These are phyloP conservation scores for Pollenia griseotomentosa DNA, from an alignment of 2,888 invertebrate genomes.

Conservation along the genomic window DNA sequence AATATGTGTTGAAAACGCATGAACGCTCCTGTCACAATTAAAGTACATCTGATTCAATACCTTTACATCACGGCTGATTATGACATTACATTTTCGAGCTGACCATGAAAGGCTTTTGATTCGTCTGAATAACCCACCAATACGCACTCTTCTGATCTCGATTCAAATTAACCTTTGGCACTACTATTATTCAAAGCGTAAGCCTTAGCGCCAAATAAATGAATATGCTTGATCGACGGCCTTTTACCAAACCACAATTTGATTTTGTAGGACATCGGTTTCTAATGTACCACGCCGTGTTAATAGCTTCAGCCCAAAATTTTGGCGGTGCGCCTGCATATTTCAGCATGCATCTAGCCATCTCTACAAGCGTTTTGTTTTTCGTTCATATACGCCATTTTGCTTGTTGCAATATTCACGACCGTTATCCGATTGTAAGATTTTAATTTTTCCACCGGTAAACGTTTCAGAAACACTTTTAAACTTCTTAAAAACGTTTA, in stretches of 20 bases:
- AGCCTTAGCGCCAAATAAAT: slow-evolving; percentile 37
- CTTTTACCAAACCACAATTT: slow-evolving; percentile 32
- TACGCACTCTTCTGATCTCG: slow-evolving; percentile 40
- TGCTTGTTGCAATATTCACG: too few relatives aligned
- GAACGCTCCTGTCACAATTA: too few relatives aligned
- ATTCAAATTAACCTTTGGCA: slow-evolving; percentile 49
- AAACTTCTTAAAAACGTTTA: slow-evolving; percentile 57
- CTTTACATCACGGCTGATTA: slow-evolving; percentile 51
- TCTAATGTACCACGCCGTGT: too few relatives aligned
- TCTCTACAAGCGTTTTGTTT: too few relatives aligned
- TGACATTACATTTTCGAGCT: slow-evolving; percentile 6
- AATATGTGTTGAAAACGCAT: too few relatives aligned
- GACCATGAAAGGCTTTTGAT: slow-evolving; percentile 47
- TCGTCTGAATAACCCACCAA: slow-evolving; percentile 45
- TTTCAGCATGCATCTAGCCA: too few relatives aligned
- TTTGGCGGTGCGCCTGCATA: too few relatives aligned
- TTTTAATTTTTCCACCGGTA: too few relatives aligned
- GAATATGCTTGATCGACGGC: slow-evolving; percentile 33
- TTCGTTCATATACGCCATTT: too few relatives aligned
- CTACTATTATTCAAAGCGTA: slow-evolving; percentile 42
- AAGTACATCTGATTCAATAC: too few relatives aligned
- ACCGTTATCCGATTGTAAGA: too few relatives aligned
- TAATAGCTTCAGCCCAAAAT: too few relatives aligned
- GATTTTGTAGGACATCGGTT: slow-evolving; percentile 36
- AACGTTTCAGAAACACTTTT: slow-evolving; percentile 58